Evolutionary conservation across 2,113 vertebrate genomes (phyloP).

Genomic region (Trogon surrucura): DNA sequence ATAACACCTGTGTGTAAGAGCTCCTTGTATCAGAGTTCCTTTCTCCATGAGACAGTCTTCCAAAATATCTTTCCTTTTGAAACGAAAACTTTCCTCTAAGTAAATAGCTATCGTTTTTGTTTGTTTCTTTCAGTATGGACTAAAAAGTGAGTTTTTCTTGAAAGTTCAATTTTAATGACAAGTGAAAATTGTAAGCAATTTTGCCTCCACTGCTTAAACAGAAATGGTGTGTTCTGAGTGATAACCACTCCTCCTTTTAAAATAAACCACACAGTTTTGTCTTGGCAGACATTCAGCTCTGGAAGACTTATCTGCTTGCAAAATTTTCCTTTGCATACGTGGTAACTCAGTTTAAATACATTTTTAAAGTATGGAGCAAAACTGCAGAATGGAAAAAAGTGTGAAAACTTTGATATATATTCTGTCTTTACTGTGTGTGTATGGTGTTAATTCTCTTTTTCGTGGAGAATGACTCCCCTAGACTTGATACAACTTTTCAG

Average conservation of each 20-base stretch:
- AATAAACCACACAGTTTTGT: slow-evolving; percentile 42
- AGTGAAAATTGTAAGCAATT: slow-evolving; percentile 24
- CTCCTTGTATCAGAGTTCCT: background rate
- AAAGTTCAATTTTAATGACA: slow-evolving; percentile 41
- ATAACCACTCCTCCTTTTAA: slow-evolving; percentile 62
- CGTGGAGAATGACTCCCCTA: background rate
- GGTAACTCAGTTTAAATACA: slow-evolving; percentile 32
- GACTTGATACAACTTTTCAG: background rate
- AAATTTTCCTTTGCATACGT: slow-evolving; percentile 48
- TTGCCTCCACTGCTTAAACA: slow-evolving; percentile 10
- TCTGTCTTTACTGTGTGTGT: background rate
- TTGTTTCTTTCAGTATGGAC: background rate
- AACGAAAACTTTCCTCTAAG: background rate
- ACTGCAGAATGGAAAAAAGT: slow-evolving; percentile 32
- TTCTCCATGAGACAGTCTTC: background rate
- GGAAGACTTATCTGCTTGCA: slow-evolving; percentile 64
- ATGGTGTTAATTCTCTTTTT: background rate
- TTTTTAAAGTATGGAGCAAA: slow-evolving; percentile 16
- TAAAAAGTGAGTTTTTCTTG: background rate
- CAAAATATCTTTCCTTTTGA: background rate
- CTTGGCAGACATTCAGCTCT: slow-evolving; percentile 55
- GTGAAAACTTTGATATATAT: background rate
- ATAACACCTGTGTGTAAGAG: background rate
- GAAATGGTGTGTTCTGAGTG: slow-evolving; percentile 27
- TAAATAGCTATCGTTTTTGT: background rate